Evolutionary conservation across 2,797 vertebrate genomes (phyloP).

Genomic region (Hoplostethus mediterraneus): DNA sequence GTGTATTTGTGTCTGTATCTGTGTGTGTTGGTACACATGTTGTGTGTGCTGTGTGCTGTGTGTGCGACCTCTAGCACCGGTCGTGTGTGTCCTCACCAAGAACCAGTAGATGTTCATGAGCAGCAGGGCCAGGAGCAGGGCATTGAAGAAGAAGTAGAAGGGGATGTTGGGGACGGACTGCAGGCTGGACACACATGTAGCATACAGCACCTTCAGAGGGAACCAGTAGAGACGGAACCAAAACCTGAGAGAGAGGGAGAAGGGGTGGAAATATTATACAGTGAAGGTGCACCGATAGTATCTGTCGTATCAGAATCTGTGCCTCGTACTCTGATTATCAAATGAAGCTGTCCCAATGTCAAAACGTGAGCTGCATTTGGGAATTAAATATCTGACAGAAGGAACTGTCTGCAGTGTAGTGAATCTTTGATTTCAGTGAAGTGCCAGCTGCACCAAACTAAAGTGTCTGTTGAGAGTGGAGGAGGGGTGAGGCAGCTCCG

Average conservation of each 20-base stretch:
- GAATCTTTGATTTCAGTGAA: too few relatives aligned
- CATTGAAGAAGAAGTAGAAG: conserved; percentile 99
- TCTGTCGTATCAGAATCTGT: too few relatives aligned
- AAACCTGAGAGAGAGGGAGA: conserved; percentile 85
- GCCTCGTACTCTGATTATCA: too few relatives aligned
- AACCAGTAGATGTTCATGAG: conserved; percentile 99
- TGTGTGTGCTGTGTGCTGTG: too few relatives aligned
- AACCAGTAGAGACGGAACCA: conserved; percentile 99
- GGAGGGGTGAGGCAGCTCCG: too few relatives aligned
- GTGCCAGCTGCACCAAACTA: too few relatives aligned
- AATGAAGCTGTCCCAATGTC: too few relatives aligned
- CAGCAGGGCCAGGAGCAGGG: conserved; percentile 89
- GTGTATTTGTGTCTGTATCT: neutral
- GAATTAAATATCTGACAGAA: too few relatives aligned
- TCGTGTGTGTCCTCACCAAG: conserved; percentile 86
- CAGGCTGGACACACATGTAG: conserved; percentile 92
- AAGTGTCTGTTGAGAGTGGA: too few relatives aligned
- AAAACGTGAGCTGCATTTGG: too few relatives aligned
- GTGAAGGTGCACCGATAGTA: too few relatives aligned
- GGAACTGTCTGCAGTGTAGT: too few relatives aligned
- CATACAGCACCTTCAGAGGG: conserved; percentile 95
- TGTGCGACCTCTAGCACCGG: neutral
- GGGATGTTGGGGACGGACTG: conserved; percentile 90
- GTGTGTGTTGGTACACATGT: neutral
- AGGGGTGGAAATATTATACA: neutral